These are phyloP conservation scores for Slavum lentiscoides DNA, from an alignment of 2,888 invertebrate genomes.

Conservation along the genomic window DNA sequence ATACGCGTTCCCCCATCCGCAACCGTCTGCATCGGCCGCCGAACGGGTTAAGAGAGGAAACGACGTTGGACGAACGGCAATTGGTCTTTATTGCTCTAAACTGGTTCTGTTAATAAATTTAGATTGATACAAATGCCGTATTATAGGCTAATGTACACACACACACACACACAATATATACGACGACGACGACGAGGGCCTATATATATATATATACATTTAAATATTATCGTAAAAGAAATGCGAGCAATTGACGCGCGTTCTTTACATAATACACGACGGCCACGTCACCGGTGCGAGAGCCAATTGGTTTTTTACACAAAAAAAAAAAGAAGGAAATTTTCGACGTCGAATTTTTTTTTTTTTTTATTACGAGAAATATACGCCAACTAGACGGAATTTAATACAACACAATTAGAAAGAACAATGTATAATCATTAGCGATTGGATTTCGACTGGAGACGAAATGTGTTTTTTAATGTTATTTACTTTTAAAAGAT, in stretches of 20 bases:
- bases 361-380: no score
- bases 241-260: constrained; percentile 38
- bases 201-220: neutral
- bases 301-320: no score
- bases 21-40: constrained; percentile 1
- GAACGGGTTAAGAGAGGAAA: constrained; percentile 53
- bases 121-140: constrained; percentile 53
- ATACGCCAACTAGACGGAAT: no score
- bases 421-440: no score
- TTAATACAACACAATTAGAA: no score
- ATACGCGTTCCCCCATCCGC: constrained; percentile 2
- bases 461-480: no score
- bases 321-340: no score
- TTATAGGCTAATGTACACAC: constrained; percentile 43
- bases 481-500: no score
- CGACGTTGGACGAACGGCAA: constrained; percentile 49
- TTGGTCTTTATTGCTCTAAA: constrained; percentile 53
- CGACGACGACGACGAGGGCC: constrained; percentile 7
- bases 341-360: no score
- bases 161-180: neutral
- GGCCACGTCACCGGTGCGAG: neutral
- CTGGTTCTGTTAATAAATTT: constrained; percentile 53
- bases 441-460: no score
- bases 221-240: constrained; percentile 2
- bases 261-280: neutral